These are phyloP conservation scores for Diplazon laetatorius DNA, from an alignment of 2,888 invertebrate genomes.

Conservation along the genomic window DNA sequence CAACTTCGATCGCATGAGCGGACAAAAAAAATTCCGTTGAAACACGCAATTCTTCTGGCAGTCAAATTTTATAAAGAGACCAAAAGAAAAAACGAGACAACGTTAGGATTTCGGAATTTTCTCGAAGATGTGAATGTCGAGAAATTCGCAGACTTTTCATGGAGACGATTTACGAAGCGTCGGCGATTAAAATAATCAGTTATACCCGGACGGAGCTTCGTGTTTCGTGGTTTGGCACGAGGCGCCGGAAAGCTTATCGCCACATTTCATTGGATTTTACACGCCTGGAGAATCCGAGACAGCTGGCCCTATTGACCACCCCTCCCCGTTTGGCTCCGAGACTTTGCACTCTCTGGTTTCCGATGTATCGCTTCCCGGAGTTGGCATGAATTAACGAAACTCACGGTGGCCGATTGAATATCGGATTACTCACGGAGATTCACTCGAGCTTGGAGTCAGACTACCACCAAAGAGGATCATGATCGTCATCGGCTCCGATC, in stretches of 20 bases:
- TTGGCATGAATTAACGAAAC: slow-evolving; percentile 73
- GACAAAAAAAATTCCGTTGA: background rate
- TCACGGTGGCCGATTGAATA: slow-evolving; percentile 39
- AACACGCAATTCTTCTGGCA: background rate
- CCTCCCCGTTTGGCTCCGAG: slow-evolving; percentile 53
- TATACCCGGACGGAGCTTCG: slow-evolving; percentile 42
- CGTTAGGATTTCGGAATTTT: background rate
- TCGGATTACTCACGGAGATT: slow-evolving; percentile 49
- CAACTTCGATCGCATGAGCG: slow-evolving; percentile 1
- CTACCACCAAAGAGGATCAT: slow-evolving; percentile 22
- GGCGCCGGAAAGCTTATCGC: slow-evolving; percentile 76
- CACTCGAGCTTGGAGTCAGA: slow-evolving; percentile 9
- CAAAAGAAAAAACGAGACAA: background rate
- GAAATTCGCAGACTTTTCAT: background rate
- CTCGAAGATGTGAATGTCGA: background rate
- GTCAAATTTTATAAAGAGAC: background rate
- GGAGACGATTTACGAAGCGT: slow-evolving; percentile 31
- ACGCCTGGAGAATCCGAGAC: slow-evolving; percentile 77
- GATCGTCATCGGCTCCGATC: slow-evolving; percentile 51
- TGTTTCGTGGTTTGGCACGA: slow-evolving; percentile 55
- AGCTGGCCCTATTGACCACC: slow-evolving; percentile 76
- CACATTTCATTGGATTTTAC: slow-evolving; percentile 79
- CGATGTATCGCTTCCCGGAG: slow-evolving; percentile 76
- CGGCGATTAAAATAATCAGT: slow-evolving; percentile 41
- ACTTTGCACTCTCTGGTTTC: slow-evolving; percentile 43